phyloP scores from a whole-genome alignment of 2,888 invertebrate genomes.

The Lamellibrachia satsuma region DNA sequence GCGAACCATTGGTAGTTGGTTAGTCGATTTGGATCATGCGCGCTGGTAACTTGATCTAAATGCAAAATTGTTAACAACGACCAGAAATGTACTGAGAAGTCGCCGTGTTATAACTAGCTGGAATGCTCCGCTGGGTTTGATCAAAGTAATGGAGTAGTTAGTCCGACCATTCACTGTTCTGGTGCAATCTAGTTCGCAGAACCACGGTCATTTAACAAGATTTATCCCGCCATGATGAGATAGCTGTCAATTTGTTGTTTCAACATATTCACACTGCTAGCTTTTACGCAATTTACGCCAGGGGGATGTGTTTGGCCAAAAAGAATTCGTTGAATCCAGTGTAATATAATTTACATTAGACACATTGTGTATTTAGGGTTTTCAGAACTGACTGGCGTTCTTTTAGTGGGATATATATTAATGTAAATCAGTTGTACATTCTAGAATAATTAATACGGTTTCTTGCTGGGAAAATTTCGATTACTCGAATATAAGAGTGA shows the following conservation, averaged over 20 bases:
- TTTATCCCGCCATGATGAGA: background rate
- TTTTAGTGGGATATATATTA: background rate
- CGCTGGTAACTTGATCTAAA: background rate
- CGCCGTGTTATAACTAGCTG: no score
- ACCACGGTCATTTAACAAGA: background rate
- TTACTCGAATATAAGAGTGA: no score
- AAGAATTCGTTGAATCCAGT: background rate
- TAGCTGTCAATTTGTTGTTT: background rate
- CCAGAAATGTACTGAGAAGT: background rate
- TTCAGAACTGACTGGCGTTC: background rate
- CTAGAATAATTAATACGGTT: background rate
- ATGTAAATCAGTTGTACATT: background rate
- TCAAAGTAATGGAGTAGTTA: background rate
- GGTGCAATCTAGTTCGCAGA: background rate
- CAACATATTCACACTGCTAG: background rate
- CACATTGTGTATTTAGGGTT: background rate
- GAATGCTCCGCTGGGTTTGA: no score
- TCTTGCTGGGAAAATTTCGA: no score
- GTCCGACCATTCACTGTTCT: background rate
- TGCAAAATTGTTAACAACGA: background rate
- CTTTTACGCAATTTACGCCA: background rate
- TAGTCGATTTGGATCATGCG: background rate
- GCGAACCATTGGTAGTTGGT: background rate
- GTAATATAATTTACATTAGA: background rate
- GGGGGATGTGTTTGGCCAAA: background rate